phyloP scores from a whole-genome alignment of 2,888 invertebrate species.

The Serrognathus titanus region DNA sequence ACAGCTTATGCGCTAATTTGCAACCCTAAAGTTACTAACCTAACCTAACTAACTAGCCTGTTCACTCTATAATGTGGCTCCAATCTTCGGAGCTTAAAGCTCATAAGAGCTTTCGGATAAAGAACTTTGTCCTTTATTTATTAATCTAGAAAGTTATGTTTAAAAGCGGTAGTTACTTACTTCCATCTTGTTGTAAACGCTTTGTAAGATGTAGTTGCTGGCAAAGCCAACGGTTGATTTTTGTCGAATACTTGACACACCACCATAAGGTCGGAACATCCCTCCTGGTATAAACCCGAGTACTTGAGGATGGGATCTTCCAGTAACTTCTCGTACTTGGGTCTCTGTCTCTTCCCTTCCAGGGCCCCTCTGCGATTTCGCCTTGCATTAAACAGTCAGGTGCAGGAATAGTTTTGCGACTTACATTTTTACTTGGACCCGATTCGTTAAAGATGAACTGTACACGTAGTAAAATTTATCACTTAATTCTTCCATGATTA shows the following conservation, averaged over 20 bases:
- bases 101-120: no score
- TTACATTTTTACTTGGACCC: conserved; percentile 91
- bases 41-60: no score
- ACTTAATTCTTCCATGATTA: conserved; percentile 67
- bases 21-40: no score
- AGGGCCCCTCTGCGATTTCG: conserved; percentile 73
- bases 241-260: conserved; percentile 82
- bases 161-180: conserved; percentile 54
- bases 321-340: conserved; percentile 83
- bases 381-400: neutral
- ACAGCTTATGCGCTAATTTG: no score
- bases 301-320: conserved; percentile 86
- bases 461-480: conserved; percentile 85
- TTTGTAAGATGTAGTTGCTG: conserved; percentile 88
- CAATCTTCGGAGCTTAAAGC: no score
- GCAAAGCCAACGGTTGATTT: conserved; percentile 76
- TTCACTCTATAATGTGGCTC: no score
- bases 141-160: no score
- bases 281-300: conserved; percentile 82
- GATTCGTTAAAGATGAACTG: conserved; percentile 84
- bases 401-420: conserved; percentile 38
- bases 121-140: no score
- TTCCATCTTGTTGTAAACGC: conserved; percentile 90
- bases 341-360: conserved; percentile 84
- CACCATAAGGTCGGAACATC: conserved; percentile 84